These are phyloP conservation scores for Sylvietta virens DNA, from an alignment of 2,113 vertebrate genomes.

Conservation along the genomic window DNA sequence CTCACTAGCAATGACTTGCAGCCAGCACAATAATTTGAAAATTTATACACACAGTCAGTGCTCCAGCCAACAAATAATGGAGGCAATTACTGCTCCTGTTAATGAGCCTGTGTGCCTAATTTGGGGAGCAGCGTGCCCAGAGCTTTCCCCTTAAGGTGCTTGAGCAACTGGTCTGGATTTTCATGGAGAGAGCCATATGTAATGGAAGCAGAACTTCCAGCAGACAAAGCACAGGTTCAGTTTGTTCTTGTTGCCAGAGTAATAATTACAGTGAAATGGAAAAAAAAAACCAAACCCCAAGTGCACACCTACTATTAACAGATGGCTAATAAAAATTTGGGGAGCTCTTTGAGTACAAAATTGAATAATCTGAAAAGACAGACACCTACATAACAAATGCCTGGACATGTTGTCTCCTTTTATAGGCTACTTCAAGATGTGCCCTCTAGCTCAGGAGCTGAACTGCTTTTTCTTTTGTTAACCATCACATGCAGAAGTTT, in stretches of 20 bases:
- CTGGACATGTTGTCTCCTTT: not conserved
- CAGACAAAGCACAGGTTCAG: not conserved
- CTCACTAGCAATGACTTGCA: not conserved
- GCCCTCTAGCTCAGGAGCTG: not conserved
- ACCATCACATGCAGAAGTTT: not conserved
- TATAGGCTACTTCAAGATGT: not conserved
- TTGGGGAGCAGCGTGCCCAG: not conserved
- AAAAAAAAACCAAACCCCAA: not conserved
- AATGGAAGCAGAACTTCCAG: not conserved
- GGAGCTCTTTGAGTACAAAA: slow-evolving; percentile 4
- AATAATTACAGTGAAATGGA: slow-evolving; percentile 4
- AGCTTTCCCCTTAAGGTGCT: not conserved
- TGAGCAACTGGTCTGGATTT: not conserved
- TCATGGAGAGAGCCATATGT: not conserved
- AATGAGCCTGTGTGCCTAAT: not conserved
- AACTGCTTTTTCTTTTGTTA: not conserved
- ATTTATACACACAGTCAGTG: not conserved
- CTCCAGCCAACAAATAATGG: not conserved
- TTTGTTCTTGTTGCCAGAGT: not conserved
- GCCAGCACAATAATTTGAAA: slow-evolving; percentile 8
- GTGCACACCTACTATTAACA: slow-evolving; percentile 35
- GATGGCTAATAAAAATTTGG: slow-evolving; percentile 56
- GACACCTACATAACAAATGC: slow-evolving; percentile 48
- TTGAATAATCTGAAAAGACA: not conserved
- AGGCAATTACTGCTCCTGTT: not conserved